Evolutionary conservation across 2,113 vertebrate genomes (phyloP).

Genomic region (Zootoca vivipara): DNA sequence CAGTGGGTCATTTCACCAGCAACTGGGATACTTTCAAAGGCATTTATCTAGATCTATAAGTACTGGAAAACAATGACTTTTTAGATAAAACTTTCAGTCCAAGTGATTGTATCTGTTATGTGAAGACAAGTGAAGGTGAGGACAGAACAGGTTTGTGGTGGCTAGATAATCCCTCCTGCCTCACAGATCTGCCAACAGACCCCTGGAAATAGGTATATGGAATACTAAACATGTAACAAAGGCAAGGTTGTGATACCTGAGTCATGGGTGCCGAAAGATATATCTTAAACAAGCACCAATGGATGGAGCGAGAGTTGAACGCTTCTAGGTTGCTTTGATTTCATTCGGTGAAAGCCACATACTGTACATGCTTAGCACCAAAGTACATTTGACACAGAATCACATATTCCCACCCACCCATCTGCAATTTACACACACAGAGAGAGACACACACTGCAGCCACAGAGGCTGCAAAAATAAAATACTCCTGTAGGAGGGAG

Average conservation of each 20-base stretch:
- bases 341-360: neutral
- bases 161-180: neutral
- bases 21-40: conserved; percentile 24
- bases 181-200: neutral
- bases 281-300: neutral
- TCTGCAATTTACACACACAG: neutral
- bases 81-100: neutral
- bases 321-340: neutral
- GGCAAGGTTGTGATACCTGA: neutral
- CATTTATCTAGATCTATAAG: conserved; percentile 6
- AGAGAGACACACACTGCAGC: neutral
- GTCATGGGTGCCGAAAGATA: neutral
- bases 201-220: neutral
- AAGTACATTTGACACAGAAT: neutral
- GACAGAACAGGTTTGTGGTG: neutral
- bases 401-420: no score
- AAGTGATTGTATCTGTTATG: neutral
- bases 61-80: neutral
- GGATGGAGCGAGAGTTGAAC: neutral
- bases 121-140: neutral
- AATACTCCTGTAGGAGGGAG: neutral
- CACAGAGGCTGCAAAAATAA: neutral
- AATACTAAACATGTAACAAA: neutral
- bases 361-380: neutral
- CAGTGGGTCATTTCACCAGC: neutral